These are phyloP conservation scores for Atherinosoma microstoma DNA, from an alignment of 2,797 vertebrate species.

Conservation along the genomic window DNA sequence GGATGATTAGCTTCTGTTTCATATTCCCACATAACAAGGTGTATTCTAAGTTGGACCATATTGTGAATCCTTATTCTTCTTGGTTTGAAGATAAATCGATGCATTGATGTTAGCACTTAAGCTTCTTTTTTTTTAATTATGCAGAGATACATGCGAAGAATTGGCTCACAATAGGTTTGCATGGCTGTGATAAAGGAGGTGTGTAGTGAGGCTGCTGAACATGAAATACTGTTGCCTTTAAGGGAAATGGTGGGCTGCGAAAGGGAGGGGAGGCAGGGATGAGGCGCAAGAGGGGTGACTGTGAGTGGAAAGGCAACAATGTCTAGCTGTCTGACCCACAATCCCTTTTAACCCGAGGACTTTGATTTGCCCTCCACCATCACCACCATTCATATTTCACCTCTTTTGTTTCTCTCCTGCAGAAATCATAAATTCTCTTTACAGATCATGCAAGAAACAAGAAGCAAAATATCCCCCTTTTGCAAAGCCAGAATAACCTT, in stretches of 20 bases:
- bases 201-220: conserved; percentile 47
- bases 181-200: conserved; percentile 28
- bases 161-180: conserved; percentile 22
- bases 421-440: conserved; percentile 24
- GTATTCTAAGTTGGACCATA: not conserved
- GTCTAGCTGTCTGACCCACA: conserved; percentile 81
- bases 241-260: conserved; percentile 64
- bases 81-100: conserved; percentile 19
- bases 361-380: conserved; percentile 68
- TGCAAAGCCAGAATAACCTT: conserved; percentile 1
- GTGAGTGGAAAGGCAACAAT: conserved; percentile 50
- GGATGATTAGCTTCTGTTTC: conserved; percentile 42
- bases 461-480: conserved; percentile 9
- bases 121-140: no score
- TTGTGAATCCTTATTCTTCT: not conserved
- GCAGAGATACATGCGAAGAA: conserved; percentile 11
- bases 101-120: not conserved
- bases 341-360: conserved; percentile 76
- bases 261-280: conserved; percentile 18
- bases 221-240: conserved; percentile 60
- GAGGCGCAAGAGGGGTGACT: conserved; percentile 57
- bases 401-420: conserved; percentile 49
- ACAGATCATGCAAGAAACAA: conserved; percentile 21
- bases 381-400: conserved; percentile 48
- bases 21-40: conserved; percentile 19